Conservation (phyloP, 2,888 invertebrate species). For the Eristalis tenax region DNA sequence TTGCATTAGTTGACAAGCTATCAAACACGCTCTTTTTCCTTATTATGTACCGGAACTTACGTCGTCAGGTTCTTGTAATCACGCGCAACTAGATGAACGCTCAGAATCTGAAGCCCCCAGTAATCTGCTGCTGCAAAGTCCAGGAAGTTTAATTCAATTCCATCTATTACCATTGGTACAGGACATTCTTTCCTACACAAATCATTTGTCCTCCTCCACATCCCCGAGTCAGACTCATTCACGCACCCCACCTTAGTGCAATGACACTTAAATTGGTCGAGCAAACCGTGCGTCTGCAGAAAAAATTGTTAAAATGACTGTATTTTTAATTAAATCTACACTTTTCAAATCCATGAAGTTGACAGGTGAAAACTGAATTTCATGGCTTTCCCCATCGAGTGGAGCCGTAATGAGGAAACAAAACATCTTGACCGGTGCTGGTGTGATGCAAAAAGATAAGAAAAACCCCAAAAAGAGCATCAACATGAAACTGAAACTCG, state of each 20-base stretch:
- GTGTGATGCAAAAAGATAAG: constrained; percentile 4
- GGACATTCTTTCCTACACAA: background rate
- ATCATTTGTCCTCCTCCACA: constrained; percentile 1
- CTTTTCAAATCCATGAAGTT: constrained; percentile 50
- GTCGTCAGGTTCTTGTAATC: too few species aligned
- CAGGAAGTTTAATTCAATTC: background rate
- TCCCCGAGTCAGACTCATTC: background rate
- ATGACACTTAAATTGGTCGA: constrained; percentile 20
- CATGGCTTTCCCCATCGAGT: constrained; percentile 20
- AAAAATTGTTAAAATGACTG: background rate
- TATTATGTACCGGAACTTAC: too few species aligned
- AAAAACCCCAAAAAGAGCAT: background rate
- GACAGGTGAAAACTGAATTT: constrained; percentile 61
- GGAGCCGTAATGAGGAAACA: constrained; percentile 44
- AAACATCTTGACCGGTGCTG: constrained; percentile 10
- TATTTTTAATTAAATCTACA: constrained; percentile 64
- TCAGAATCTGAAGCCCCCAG: too few species aligned
- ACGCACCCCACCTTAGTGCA: background rate
- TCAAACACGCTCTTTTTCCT: too few species aligned
- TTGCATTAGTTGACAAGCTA: too few species aligned
- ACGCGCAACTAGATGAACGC: too few species aligned
- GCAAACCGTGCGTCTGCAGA: background rate
- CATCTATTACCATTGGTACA: background rate
- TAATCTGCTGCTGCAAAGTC: too few species aligned
- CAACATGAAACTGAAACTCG: constrained; percentile 39